These are phyloP conservation scores for Drosophila tsacasi DNA, from an alignment of 1,140 invertebrate genomes.

Conservation along the genomic window DNA sequence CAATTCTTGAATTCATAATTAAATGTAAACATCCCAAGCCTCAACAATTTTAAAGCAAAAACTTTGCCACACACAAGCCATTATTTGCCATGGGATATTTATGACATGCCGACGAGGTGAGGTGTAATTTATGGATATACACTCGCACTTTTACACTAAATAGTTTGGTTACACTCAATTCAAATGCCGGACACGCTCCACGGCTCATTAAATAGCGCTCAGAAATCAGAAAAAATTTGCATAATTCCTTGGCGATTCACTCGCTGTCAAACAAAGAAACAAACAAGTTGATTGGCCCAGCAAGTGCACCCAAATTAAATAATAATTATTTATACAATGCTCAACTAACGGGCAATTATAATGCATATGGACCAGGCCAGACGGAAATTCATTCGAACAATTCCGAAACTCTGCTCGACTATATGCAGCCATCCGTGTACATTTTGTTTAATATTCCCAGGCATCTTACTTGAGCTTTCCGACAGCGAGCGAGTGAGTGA, in stretches of 20 bases:
- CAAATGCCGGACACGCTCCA: slow-evolving; percentile 43
- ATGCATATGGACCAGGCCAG: slow-evolving; percentile 56
- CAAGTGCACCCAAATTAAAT: slow-evolving; percentile 71
- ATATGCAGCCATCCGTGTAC: slow-evolving; percentile 53
- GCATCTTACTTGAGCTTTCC: slow-evolving; percentile 18
- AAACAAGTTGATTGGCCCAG: slow-evolving; percentile 62
- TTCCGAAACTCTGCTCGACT: slow-evolving; percentile 24
- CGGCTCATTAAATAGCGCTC: slow-evolving; percentile 64
- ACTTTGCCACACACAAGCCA: slow-evolving; percentile 12
- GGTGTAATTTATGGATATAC: slow-evolving; percentile 24
- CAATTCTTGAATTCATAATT: not conserved
- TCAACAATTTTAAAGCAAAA: slow-evolving; percentile 6
- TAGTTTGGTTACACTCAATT: slow-evolving; percentile 40
- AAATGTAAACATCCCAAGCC: not conserved
- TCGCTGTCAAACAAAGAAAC: slow-evolving; percentile 47
- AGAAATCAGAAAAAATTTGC: slow-evolving; percentile 43
- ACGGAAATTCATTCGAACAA: slow-evolving; percentile 38
- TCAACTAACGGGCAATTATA: slow-evolving; percentile 61
- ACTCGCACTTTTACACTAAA: slow-evolving; percentile 19
- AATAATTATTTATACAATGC: slow-evolving; percentile 77
- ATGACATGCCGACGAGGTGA: slow-evolving; percentile 54
- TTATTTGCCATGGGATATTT: slow-evolving; percentile 46
- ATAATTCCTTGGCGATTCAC: slow-evolving; percentile 57
- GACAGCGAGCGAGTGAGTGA: slow-evolving; percentile 1
- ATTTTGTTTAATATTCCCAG: slow-evolving; percentile 75